phyloP scores from a whole-genome alignment of 1,140 invertebrate species.

The Lasioglossum albipes region DNA sequence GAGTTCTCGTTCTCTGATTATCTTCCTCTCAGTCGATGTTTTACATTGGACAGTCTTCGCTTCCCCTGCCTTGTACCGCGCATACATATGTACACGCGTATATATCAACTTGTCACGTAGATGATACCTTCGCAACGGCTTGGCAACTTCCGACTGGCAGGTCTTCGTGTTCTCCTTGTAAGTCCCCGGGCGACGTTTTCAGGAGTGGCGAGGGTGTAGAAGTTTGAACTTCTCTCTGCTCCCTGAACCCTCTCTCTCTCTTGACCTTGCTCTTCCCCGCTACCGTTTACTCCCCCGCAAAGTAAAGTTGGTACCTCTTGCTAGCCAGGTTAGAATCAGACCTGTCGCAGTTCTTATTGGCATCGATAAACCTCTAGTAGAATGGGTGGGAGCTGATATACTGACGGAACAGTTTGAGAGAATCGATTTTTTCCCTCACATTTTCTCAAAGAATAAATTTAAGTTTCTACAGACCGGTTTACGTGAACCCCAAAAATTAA shows the following conservation, averaged over 20 bases:
- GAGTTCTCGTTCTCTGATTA: conserved; percentile 2
- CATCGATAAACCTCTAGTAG: conserved; percentile 67
- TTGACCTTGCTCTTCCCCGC: conserved; percentile 11
- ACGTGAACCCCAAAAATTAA: too few relatives aligned
- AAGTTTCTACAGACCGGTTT: too few relatives aligned
- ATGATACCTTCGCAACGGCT: conserved; percentile 43
- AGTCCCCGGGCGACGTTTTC: conserved; percentile 58
- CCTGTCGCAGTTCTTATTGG: conserved; percentile 62
- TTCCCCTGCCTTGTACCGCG: not conserved
- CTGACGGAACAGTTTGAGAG: too few relatives aligned
- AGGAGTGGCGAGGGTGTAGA: conserved; percentile 38
- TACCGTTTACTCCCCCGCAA: not conserved
- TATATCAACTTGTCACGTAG: conserved; percentile 48
- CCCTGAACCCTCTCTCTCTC: not conserved
- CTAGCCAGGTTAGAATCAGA: conserved; percentile 56
- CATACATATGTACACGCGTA: conserved; percentile 2
- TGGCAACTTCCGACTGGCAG: conserved; percentile 45
- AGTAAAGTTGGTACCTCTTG: conserved; percentile 42
- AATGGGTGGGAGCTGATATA: conserved; percentile 20
- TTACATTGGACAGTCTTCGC: not conserved
- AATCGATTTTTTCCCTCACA: too few relatives aligned
- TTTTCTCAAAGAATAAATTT: too few relatives aligned
- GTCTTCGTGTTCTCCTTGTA: conserved; percentile 45
- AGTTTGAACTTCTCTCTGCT: conserved; percentile 50
- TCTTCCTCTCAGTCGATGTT: not conserved